Conservation (phyloP, 2,888 invertebrate species). For the Pristionchus entomophagus region DNA sequence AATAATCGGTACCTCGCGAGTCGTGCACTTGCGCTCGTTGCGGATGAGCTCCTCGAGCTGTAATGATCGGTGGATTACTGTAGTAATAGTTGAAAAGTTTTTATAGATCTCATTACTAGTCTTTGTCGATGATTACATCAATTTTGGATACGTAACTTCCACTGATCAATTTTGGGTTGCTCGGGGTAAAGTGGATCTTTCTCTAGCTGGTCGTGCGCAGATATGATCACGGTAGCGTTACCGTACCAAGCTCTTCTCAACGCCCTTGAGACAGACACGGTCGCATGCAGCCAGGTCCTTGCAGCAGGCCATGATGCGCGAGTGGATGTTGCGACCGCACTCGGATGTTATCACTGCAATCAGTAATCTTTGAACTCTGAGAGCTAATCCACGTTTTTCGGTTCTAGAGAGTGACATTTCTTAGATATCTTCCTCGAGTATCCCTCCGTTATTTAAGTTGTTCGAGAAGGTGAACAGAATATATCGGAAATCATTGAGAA, state of each 20-base stretch:
- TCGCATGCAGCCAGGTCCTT: conserved; percentile 54
- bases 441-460: too few species aligned
- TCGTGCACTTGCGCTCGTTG: conserved; percentile 41
- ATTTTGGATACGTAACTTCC: neutral
- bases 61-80: neutral
- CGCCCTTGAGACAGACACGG: conserved; percentile 50
- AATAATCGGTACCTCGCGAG: conserved; percentile 36
- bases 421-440: too few species aligned
- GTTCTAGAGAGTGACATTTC: too few species aligned
- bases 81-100: neutral
- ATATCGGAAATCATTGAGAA: neutral
- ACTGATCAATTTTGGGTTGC: too few species aligned
- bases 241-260: conserved; percentile 51
- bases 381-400: too few species aligned
- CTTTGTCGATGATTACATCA: neutral
- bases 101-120: too few species aligned
- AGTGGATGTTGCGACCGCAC: conserved; percentile 50
- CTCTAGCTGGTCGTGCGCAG: neutral
- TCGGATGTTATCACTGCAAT: conserved; percentile 47
- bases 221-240: neutral
- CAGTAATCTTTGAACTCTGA: neutral
- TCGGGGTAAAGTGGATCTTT: too few species aligned
- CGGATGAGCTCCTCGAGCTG: conserved; percentile 42
- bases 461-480: too few species aligned
- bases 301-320: conserved; percentile 55